Evolutionary conservation across 2,888 invertebrate genomes (phyloP).

Genomic region (Thecocarcelia acutangulata): DNA sequence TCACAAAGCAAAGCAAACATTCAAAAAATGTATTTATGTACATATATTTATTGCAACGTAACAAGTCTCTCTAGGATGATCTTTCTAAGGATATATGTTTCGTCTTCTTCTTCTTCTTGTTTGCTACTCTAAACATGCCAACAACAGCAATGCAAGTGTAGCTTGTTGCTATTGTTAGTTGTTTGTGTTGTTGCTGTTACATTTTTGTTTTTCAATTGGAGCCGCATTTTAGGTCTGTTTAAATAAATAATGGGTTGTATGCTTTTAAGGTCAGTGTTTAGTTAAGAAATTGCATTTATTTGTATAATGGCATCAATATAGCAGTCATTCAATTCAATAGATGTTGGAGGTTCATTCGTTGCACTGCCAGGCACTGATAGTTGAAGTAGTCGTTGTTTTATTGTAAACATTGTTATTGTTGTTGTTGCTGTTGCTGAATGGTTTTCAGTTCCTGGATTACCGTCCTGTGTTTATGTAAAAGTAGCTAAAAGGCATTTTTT

Average conservation of each 20-base stretch:
- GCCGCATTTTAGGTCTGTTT: constrained; percentile 49
- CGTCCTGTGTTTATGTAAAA: constrained; percentile 47
- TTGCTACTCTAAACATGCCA: constrained; percentile 11
- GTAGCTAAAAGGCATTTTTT: constrained; percentile 63
- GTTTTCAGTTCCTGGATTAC: constrained; percentile 42
- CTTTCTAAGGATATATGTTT: constrained; percentile 44
- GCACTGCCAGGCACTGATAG: not conserved
- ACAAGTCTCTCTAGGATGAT: constrained; percentile 26
- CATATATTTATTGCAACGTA: constrained; percentile 35
- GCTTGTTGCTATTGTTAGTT: constrained; percentile 7
- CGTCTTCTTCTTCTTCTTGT: constrained; percentile 1
- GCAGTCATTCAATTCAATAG: constrained; percentile 47
- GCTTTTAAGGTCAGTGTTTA: constrained; percentile 69
- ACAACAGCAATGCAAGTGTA: constrained; percentile 62
- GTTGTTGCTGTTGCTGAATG: constrained; percentile 8
- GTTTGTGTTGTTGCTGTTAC: constrained; percentile 10
- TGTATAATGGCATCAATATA: constrained; percentile 66
- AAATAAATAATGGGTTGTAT: constrained; percentile 66
- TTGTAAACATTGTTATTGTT: not conserved
- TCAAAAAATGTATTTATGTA: constrained; percentile 13
- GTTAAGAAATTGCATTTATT: constrained; percentile 69
- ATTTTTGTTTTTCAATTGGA: constrained; percentile 8
- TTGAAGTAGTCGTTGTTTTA: not conserved
- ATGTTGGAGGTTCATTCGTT: not conserved
- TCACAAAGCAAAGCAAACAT: constrained; percentile 14